phyloP scores from a whole-genome alignment of 2,797 vertebrate genomes.

The Hybognathus amarus region DNA sequence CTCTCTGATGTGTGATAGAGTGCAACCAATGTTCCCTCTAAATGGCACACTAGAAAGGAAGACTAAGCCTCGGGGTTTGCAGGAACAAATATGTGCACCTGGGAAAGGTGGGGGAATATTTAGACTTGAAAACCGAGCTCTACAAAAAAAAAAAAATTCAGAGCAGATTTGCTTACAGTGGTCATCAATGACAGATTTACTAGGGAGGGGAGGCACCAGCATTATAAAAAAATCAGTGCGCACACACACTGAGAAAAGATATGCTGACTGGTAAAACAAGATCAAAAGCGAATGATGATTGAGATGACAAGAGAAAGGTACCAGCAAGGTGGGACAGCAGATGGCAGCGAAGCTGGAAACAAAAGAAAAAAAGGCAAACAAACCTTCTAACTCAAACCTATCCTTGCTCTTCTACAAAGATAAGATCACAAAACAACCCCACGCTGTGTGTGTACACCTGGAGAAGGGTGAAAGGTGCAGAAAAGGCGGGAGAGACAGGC shows the following conservation, averaged over 20 bases:
- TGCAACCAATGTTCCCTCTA: conserved; percentile 2
- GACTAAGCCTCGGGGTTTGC: conserved; percentile 19
- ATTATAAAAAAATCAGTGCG: conserved; percentile 14
- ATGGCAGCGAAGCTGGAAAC: conserved; percentile 31
- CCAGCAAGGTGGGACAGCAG: conserved; percentile 14
- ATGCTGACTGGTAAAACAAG: conserved; percentile 16
- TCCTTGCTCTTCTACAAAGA: conserved; percentile 47
- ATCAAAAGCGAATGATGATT: conserved; percentile 19
- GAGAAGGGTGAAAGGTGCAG: conserved; percentile 12
- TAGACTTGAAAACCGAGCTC: conserved; percentile 21
- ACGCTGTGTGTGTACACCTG: conserved; percentile 37
- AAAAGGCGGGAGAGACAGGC: neutral
- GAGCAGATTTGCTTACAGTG: conserved; percentile 11
- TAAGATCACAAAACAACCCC: conserved; percentile 46
- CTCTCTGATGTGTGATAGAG: conserved; percentile 16
- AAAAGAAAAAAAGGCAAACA: conserved; percentile 43
- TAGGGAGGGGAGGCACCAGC: conserved; percentile 31
- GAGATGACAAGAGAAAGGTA: conserved; percentile 31
- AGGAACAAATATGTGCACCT: conserved; percentile 44
- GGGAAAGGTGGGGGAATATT: conserved; percentile 25
- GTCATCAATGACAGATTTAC: conserved; percentile 42
- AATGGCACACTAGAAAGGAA: conserved; percentile 17
- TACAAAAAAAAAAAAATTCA: neutral
- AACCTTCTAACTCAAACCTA: conserved; percentile 47
- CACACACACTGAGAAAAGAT: conserved; percentile 21